Conservation (phyloP, 2,888 invertebrate genomes). For the Phalangium opilio region DNA sequence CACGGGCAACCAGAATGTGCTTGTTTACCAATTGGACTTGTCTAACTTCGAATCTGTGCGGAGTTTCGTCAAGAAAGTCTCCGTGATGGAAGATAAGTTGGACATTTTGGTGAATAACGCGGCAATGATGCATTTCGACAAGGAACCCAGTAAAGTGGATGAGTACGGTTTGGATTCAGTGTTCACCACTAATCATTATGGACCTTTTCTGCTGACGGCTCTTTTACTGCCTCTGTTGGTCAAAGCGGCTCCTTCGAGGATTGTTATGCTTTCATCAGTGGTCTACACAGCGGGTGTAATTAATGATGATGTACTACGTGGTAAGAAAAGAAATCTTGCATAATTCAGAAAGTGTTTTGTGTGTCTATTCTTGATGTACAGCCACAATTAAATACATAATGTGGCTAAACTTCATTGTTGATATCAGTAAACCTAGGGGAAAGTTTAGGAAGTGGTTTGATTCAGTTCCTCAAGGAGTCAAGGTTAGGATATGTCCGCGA, state of each 20-base stretch:
- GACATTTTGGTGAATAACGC: neutral
- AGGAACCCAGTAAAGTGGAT: neutral
- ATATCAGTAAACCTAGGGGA: too few species aligned
- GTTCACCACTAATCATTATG: slow-evolving; percentile 86
- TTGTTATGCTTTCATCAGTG: slow-evolving; percentile 24
- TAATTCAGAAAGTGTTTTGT: too few species aligned
- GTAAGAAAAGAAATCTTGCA: too few species aligned
- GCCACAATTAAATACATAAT: too few species aligned
- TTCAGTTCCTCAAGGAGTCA: too few species aligned
- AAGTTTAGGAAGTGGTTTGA: too few species aligned
- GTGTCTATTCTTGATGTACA: too few species aligned
- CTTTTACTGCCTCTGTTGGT: slow-evolving; percentile 40
- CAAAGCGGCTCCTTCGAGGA: slow-evolving; percentile 15
- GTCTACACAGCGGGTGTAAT: slow-evolving; percentile 14
- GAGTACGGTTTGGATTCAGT: neutral
- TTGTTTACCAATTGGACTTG: slow-evolving; percentile 32
- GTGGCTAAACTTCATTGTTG: too few species aligned
- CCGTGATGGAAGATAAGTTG: slow-evolving; percentile 43
- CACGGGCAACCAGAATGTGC: slow-evolving; percentile 35
- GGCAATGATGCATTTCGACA: slow-evolving; percentile 33
- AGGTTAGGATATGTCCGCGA: too few species aligned
- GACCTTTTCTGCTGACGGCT: slow-evolving; percentile 82
- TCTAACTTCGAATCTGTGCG: slow-evolving; percentile 39
- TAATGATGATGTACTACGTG: too few species aligned
- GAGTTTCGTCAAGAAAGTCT: slow-evolving; percentile 65